Evolutionary conservation across 1,140 invertebrate genomes (phyloP).

Genomic region (Ectropis grisescens): DNA sequence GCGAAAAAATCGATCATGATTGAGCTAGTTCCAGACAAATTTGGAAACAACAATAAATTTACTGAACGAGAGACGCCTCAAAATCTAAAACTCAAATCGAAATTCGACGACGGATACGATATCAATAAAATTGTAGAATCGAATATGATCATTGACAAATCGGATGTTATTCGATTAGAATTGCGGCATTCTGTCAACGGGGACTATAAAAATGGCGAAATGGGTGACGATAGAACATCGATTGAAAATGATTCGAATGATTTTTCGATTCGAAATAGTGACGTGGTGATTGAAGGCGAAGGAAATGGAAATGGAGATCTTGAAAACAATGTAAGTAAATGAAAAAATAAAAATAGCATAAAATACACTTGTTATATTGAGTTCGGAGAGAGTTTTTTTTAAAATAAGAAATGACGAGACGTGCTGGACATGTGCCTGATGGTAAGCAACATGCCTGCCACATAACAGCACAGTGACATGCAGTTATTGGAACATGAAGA

Average conservation of each 20-base stretch:
- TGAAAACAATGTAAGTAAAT: no score
- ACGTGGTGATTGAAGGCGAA: no score
- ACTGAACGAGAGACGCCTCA: constrained; percentile 19
- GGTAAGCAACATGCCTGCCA: no score
- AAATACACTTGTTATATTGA: no score
- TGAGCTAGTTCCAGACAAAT: constrained; percentile 5
- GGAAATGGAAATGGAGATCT: no score
- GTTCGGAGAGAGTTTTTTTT: no score
- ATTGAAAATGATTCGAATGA: constrained; percentile 1
- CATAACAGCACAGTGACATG: no score
- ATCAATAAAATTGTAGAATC: constrained; percentile 25
- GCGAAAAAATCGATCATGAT: constrained; percentile 13
- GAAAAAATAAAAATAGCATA: no score
- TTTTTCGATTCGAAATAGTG: constrained; percentile 4
- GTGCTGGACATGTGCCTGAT: no score
- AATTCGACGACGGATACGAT: constrained; percentile 16
- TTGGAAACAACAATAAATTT: constrained; percentile 22
- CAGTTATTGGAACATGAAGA: no score
- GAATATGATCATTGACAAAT: constrained; percentile 43
- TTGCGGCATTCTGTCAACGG: constrained; percentile 31
- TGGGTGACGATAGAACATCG: neutral
- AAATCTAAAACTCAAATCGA: constrained; percentile 31
- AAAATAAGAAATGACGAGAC: no score
- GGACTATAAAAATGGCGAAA: constrained; percentile 29
- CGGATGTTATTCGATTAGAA: constrained; percentile 42